phyloP scores from a whole-genome alignment of 2,113 vertebrate species.

The Neomonachus schauinslandi region DNA sequence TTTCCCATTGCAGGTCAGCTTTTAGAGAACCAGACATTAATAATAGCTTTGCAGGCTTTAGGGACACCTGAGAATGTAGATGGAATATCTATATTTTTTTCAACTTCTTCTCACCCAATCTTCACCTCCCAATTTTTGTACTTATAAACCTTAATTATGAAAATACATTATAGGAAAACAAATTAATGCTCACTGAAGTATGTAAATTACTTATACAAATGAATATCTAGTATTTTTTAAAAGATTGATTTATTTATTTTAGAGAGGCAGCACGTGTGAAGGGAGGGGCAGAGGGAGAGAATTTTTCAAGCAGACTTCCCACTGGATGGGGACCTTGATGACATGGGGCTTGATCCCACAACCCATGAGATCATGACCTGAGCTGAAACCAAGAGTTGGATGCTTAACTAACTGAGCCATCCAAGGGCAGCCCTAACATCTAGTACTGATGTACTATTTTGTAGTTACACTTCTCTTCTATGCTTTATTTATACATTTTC shows the following conservation, averaged over 20 bases:
- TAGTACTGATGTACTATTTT: neutral
- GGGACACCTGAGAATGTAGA: neutral
- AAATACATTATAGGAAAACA: neutral
- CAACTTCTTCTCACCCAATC: neutral
- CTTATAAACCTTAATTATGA: constrained; percentile 2
- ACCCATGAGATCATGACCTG: neutral
- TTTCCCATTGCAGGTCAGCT: neutral
- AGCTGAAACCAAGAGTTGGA: neutral
- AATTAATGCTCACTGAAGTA: neutral
- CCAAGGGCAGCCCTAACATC: neutral
- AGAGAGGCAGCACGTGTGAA: neutral
- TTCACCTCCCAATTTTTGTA: neutral
- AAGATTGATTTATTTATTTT: neutral
- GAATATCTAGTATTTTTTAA: neutral
- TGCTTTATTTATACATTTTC: neutral
- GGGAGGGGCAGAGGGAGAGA: neutral
- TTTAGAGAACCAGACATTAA: neutral
- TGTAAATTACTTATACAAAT: neutral
- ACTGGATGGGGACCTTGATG: neutral
- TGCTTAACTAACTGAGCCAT: neutral
- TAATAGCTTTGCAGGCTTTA: neutral
- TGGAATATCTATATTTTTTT: neutral
- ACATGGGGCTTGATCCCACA: neutral
- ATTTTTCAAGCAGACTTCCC: neutral
- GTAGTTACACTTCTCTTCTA: neutral